Percentiles rank a stretch among this genome's conserved stretches.
Conservation (phyloP, 2,113 vertebrate genomes). For the Callipepla squamata region DNA sequence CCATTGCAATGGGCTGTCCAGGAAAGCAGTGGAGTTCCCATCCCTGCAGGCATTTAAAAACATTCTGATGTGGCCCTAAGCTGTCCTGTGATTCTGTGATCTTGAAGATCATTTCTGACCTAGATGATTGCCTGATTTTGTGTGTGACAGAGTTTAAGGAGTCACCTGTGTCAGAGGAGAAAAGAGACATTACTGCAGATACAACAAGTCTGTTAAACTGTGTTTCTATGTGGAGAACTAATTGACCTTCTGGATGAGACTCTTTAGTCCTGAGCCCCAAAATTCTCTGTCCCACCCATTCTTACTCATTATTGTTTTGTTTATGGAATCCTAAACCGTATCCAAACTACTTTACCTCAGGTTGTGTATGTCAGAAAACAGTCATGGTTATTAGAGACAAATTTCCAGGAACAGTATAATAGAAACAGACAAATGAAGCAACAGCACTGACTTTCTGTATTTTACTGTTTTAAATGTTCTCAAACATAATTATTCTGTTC, state of each 20-base stretch:
- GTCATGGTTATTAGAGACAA: constrained; percentile 66
- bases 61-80: neutral
- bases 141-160: neutral
- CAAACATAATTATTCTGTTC: neutral
- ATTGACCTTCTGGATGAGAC: constrained; percentile 60
- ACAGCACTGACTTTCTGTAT: neutral
- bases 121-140: neutral
- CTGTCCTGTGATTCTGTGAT: neutral
- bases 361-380: constrained; percentile 55
- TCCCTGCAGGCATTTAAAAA: neutral
- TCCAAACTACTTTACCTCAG: constrained; percentile 25
- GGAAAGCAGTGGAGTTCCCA: neutral
- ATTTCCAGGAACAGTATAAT: constrained; percentile 41
- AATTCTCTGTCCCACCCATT: neutral
- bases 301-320: neutral
- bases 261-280: neutral
- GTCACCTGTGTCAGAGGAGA: neutral
- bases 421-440: constrained; percentile 56
- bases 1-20: neutral
- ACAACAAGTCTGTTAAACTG: constrained; percentile 38
- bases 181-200: neutral
- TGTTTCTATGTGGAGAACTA: constrained; percentile 60
- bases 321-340: neutral
- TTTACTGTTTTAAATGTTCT: neutral
- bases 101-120: neutral